phyloP scores from a whole-genome alignment of 2,113 vertebrate genomes.

The Rutilus rutilus region DNA sequence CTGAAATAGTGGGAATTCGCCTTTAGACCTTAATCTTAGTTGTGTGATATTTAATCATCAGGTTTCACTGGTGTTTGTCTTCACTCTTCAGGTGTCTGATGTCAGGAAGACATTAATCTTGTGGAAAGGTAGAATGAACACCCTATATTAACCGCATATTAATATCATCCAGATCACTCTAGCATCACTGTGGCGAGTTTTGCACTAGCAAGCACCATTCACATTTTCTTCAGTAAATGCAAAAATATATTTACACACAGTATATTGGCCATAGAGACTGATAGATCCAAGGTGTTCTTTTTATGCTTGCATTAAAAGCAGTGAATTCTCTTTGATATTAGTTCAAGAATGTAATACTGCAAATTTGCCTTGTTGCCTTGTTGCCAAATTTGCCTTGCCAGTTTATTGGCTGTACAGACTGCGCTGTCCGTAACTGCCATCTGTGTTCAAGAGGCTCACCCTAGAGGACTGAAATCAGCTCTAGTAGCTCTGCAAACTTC shows the following conservation, averaged over 20 bases:
- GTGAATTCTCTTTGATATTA: background rate
- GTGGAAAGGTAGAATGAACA: background rate
- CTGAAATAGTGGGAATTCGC: background rate
- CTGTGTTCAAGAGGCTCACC: conserved; percentile 8
- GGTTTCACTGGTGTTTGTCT: background rate
- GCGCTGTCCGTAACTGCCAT: background rate
- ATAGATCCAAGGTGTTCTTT: background rate
- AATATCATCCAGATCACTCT: background rate
- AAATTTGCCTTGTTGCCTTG: no score
- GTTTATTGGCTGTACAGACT: background rate
- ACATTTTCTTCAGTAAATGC: background rate
- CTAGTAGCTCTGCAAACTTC: background rate
- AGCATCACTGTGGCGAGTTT: background rate
- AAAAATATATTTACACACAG: background rate
- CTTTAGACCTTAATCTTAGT: background rate
- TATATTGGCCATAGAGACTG: background rate
- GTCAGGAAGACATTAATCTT: background rate
- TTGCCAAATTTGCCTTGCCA: no score
- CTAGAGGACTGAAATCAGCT: conserved; percentile 2
- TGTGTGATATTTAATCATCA: background rate
- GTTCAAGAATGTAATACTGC: background rate
- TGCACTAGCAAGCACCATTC: background rate
- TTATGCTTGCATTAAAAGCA: background rate
- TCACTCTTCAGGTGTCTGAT: background rate
- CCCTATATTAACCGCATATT: background rate